These are phyloP conservation scores for Muricea muricata DNA, from an alignment of 92 coral and sea anemone species.

Conservation along the genomic window DNA sequence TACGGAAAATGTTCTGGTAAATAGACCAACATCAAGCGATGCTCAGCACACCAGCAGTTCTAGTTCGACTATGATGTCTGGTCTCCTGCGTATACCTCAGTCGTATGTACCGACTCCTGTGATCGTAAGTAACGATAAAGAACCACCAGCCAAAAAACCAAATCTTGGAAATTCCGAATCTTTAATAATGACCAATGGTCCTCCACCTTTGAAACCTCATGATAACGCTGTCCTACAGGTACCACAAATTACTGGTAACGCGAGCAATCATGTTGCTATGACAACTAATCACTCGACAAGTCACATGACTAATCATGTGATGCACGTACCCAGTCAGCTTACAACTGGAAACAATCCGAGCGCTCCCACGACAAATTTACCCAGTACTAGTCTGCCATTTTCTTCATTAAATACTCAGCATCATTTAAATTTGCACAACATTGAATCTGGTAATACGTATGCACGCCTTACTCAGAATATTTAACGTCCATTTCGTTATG, in stretches of 20 bases:
- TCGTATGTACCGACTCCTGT: constrained; percentile 96
- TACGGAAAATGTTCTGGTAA: constrained; percentile 18
- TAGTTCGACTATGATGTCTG: constrained; percentile 37
- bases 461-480: constrained; percentile 37
- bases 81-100: constrained; percentile 57
- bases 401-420: neutral
- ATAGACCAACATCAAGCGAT: constrained; percentile 46
- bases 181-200: constrained; percentile 12
- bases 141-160: constrained; percentile 76
- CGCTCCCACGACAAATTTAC: constrained; percentile 4
- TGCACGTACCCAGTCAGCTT: constrained; percentile 14
- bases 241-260: neutral
- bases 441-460: constrained; percentile 31
- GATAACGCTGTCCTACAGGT: neutral
- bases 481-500: neutral
- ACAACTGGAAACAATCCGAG: neutral
- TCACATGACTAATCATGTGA: constrained; percentile 22
- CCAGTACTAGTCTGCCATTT: constrained; percentile 2
- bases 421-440: constrained; percentile 27
- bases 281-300: neutral
- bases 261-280: neutral
- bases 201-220: constrained; percentile 24
- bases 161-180: constrained; percentile 52
- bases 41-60: constrained; percentile 51
- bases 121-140: constrained; percentile 80